Base-by-base conservation (phyloP, 2,113 vertebrate species). In the Tetraodon nigroviridis region DNA sequence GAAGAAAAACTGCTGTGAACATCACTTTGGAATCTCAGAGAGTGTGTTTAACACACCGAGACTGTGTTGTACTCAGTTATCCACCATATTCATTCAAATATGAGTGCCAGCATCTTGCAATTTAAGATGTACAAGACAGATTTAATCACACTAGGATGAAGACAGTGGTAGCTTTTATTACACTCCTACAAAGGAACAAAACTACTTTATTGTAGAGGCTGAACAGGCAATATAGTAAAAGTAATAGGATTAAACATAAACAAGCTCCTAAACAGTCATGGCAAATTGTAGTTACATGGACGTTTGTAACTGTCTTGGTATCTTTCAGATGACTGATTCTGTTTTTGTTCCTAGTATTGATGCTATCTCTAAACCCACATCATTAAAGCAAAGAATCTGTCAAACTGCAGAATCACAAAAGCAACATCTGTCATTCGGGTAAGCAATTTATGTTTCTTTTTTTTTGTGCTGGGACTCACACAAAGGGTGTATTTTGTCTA, bases 1-100 rank as follows among this genome's bases (percentile, higher is more conserved):
- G 67, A 81, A 73, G 61, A 75, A 72, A 76, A 71, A 41, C 24
- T 32, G 37, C 24, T 59, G 21, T 54, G 50, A 29, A 44, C 12
- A 52, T 65, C 64, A 41, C 49, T 58, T 47, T 66, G 64, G 67
- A 68, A 60, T 51, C 45, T 32, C 22, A 37, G 8, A 37, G 32
- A 37, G 32, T 37, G 32, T 37, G 32, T 70, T 60, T 60, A 73
- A 70, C 61, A 7, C 58, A 52, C 1, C 40, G 24, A 55, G 55
- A 47, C 58, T 29, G 58, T 48, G 18, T 27, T 48, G 4, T 53
- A 51, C 32, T 2, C 19, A 32, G 53, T 61, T 32, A 27, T 49
- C 62, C 37, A 69, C 51, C 37, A 53, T 13, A 45, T 19, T 70
- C 8, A 45, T 19, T 70, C 8, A 58, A 32, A 37, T 10, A 37